Percentiles rank a stretch among this genome's conserved stretches.
Conservation (phyloP, 1,140 invertebrate genomes). For the Macrobrachium rosenbergii region DNA sequence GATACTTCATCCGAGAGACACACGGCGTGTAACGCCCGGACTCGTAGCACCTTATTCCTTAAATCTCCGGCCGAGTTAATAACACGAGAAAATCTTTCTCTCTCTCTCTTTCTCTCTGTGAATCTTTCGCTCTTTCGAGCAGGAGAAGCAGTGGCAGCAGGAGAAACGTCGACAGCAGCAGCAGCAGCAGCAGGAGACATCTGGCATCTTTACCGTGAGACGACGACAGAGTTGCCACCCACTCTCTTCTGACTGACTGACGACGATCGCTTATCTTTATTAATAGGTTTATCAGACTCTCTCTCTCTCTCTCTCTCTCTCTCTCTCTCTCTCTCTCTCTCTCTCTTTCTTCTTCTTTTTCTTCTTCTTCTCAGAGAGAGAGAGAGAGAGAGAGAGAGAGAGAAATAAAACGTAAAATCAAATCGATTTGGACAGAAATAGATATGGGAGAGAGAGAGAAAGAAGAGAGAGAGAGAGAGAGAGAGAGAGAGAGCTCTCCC, state of each 20-base stretch:
- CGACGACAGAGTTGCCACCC: conserved; percentile 17
- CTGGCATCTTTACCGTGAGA: conserved; percentile 30
- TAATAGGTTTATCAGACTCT: conserved; percentile 50
- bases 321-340: not conserved
- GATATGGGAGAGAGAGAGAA: not conserved
- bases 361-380: not conserved
- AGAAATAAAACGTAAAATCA: conserved; percentile 39
- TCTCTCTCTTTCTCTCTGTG: too few relatives aligned
- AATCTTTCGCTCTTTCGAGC: too few relatives aligned
- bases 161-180: conserved; percentile 18
- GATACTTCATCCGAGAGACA: not conserved
- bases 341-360: not conserved
- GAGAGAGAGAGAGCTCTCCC: conserved; percentile 20
- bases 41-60: not conserved
- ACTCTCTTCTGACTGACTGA: not conserved
- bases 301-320: not conserved
- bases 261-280: conserved; percentile 42
- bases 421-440: conserved; percentile 50
- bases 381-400: not conserved
- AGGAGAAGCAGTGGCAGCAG: too few relatives aligned
- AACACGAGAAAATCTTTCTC: conserved; percentile 31
- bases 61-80: not conserved
- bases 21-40: not conserved
- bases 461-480: conserved; percentile 26
- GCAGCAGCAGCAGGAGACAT: conserved; percentile 6